Evolutionary conservation across 2,113 vertebrate genomes (phyloP).

Genomic region (Recurvirostra avosetta): DNA sequence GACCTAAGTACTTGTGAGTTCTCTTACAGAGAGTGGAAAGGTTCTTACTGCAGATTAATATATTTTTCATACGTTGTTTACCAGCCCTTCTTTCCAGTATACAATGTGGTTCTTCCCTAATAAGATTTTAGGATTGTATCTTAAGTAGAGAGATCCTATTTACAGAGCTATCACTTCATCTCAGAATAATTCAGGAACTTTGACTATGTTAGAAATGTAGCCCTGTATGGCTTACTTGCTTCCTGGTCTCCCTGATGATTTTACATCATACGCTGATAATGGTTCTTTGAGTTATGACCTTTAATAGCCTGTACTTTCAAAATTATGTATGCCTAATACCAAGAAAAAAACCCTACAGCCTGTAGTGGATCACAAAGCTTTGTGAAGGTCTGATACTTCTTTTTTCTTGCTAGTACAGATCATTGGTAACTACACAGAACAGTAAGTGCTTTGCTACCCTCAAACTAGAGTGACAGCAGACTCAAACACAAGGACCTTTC

Average conservation of each 20-base stretch:
- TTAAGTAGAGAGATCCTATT: not conserved
- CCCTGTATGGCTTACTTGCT: not conserved
- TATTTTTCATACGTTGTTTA: not conserved
- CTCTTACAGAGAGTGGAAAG: fast-evolving
- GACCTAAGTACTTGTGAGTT: not conserved
- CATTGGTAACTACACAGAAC: not conserved
- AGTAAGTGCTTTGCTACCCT: not conserved
- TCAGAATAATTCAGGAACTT: not conserved
- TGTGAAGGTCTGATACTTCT: not conserved
- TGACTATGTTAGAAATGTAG: not conserved
- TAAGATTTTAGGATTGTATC: not conserved
- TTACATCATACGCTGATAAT: not conserved
- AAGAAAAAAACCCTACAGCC: not conserved
- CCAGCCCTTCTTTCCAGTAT: not conserved
- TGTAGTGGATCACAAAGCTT: not conserved
- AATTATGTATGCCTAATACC: not conserved
- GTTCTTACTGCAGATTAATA: not conserved
- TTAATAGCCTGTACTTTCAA: not conserved
- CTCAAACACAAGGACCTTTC: not conserved
- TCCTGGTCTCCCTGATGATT: not conserved
- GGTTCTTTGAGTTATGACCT: not conserved
- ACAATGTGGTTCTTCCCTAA: not conserved
- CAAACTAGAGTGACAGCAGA: not conserved
- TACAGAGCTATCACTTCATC: not conserved
- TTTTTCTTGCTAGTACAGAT: not conserved